Evolutionary conservation across 2,113 vertebrate species (phyloP).

Genomic region (Rynchops niger): DNA sequence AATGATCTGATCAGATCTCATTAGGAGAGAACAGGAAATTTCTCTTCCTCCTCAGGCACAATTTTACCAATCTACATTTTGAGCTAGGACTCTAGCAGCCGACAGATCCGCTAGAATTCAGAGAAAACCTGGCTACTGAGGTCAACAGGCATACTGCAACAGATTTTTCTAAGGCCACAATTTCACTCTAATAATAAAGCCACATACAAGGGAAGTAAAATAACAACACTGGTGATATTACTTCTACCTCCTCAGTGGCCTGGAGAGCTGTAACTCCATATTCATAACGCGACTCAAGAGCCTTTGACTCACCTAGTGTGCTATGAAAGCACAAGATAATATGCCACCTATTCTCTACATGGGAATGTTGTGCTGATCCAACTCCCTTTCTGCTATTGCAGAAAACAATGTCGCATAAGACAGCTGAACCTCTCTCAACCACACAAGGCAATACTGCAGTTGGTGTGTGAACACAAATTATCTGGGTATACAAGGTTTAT

Average conservation of each 20-base stretch:
- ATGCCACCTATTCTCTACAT: slow-evolving; percentile 29
- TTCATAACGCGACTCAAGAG: background rate
- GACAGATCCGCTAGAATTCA: background rate
- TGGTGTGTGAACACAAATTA: slow-evolving; percentile 29
- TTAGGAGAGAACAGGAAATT: slow-evolving; percentile 33
- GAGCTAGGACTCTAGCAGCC: background rate
- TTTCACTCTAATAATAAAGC: slow-evolving; percentile 20
- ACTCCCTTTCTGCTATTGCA: slow-evolving; percentile 36
- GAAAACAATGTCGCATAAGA: slow-evolving; percentile 12
- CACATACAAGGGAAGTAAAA: background rate
- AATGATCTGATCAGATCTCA: slow-evolving; percentile 43
- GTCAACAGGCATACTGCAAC: background rate
- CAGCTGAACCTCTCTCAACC: slow-evolving; percentile 37
- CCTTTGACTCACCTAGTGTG: slow-evolving; percentile 7
- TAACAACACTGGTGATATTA: background rate
- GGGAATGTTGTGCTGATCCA: slow-evolving; percentile 33
- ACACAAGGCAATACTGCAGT: background rate
- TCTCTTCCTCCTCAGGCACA: slow-evolving; percentile 44
- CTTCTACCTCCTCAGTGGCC: background rate
- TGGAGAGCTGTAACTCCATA: slow-evolving; percentile 34
- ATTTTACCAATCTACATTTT: slow-evolving; percentile 9
- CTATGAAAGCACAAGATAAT: slow-evolving; percentile 34
- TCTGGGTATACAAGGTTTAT: slow-evolving; percentile 39
- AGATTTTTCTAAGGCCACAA: background rate
- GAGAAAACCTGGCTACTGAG: background rate